phyloP scores from a whole-genome alignment of 2,113 vertebrate genomes.

The Zosterops borbonicus region DNA sequence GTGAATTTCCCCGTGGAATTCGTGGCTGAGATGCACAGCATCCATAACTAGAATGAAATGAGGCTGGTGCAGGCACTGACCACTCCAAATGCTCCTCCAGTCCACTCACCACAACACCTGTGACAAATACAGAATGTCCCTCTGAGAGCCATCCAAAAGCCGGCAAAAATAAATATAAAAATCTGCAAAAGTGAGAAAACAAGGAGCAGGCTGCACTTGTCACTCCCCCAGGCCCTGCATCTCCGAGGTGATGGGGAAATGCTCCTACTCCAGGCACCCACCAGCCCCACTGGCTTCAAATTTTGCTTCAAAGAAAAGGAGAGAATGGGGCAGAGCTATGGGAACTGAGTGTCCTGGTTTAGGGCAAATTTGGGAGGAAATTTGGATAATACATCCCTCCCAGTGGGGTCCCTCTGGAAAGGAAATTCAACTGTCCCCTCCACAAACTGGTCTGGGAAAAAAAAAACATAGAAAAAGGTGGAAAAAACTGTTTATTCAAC shows the following conservation, averaged over 20 bases:
- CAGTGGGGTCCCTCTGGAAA: neutral
- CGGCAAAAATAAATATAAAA: neutral
- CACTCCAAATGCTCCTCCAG: neutral
- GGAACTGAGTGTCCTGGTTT: neutral
- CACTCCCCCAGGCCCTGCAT: neutral
- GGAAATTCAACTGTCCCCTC: neutral
- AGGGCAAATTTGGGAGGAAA: neutral
- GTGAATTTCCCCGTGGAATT: neutral
- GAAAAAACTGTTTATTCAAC: neutral
- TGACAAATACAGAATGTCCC: neutral
- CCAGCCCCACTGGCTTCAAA: no score
- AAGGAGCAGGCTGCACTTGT: neutral
- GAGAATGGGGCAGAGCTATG: neutral
- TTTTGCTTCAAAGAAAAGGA: neutral
- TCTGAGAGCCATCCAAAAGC: neutral
- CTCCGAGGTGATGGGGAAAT: accelerated
- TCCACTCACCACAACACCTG: neutral
- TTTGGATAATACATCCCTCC: neutral
- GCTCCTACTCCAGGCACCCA: neutral
- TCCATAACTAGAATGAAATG: neutral
- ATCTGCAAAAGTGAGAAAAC: neutral
- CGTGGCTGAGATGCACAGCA: neutral
- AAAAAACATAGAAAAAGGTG: neutral
- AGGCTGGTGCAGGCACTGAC: neutral
- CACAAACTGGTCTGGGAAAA: neutral